Base-by-base conservation (phyloP, 2,888 invertebrate species). In the Drosophila macrospina region DNA sequence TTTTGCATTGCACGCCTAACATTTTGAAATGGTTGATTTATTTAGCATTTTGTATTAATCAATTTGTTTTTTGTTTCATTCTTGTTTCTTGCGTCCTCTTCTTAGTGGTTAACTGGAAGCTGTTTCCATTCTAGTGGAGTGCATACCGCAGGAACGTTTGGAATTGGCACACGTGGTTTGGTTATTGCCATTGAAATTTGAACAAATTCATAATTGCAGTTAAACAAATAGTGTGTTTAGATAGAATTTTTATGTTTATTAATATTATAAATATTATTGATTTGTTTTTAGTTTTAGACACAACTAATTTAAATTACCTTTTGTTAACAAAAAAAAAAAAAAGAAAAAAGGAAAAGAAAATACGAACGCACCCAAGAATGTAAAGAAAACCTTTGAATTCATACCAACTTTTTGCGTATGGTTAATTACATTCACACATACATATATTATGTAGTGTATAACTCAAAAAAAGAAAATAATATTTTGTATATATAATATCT, bases 41-140 rank as follows among this genome's bases (percentile, higher is more conserved):
- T 57, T 54, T 51, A 36, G 0, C 8, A 11, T 16, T 15, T 47
- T 56, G 51, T 48, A 65, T 57, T 51, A 59, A 55, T 70, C 45
- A 26, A 42, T 8, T 32, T 59, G 28, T 44, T 51, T 60, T 42
- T 61, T 67, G 34, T 64, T 71, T 59, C 32, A 66, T 65, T 77
- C 64, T 62, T 69, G 41, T 60, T 63, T 71, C 56, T 62, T 36
- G 69, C 39, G 32, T 52, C 36, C 41, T 45, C 52, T 50, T 45
- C 52, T 50, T 79, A 91, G 91, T 91, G 91, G 91, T 89, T 91
- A 91, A 91, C 86, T 91, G 91, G 91, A 91, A 91, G 80, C 85
- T 89, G 77, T 88, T 89, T 85, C 89, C 88, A 54, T 90, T 90
- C 81, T 90, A 90, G 85, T 76, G 67, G 51, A 75, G 68, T 64